Conservation (phyloP, 2,113 vertebrate genomes). For the Actenoides lindsayi region DNA sequence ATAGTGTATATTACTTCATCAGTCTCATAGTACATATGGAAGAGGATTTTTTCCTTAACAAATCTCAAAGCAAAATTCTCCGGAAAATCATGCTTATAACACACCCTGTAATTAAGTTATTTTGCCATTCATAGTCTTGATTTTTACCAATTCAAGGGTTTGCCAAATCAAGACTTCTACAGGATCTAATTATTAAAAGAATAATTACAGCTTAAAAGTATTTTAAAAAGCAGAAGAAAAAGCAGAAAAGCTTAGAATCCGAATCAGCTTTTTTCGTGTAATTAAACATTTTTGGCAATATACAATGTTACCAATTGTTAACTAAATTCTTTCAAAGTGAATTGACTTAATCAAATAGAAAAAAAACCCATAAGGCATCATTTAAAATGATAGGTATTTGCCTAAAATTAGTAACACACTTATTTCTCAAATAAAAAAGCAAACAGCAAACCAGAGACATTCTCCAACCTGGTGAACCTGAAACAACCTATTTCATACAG, state of each 20-base stretch:
- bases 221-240: neutral
- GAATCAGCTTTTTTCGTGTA: neutral
- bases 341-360: neutral
- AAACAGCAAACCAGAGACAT: neutral
- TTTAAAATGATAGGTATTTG: neutral
- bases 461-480: neutral
- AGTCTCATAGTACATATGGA: neutral
- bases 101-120: neutral
- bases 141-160: neutral
- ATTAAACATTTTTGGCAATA: neutral
- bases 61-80: neutral
- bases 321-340: neutral
- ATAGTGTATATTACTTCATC: neutral
- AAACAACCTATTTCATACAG: neutral
- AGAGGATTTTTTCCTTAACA: neutral
- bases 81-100: neutral
- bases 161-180: neutral
- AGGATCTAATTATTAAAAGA: neutral
- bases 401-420: neutral
- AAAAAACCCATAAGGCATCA: neutral
- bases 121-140: neutral
- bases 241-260: neutral
- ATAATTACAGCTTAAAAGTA: neutral
- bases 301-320: neutral
- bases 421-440: neutral